These are phyloP conservation scores for Osmoderma eremita DNA, from an alignment of 2,888 invertebrate genomes.

Conservation along the genomic window DNA sequence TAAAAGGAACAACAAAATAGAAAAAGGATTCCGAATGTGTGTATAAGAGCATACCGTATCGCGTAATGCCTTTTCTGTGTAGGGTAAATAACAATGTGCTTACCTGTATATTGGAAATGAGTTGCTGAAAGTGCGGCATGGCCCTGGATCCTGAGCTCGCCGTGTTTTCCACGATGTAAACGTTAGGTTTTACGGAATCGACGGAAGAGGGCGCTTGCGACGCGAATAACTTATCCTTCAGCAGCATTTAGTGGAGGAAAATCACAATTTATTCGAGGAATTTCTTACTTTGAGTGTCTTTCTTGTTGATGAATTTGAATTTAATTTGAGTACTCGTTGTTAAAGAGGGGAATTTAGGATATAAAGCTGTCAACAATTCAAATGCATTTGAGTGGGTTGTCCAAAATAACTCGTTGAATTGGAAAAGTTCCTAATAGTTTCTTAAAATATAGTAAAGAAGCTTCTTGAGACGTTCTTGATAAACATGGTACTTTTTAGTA, in stretches of 20 bases:
- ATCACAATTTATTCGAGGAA: constrained; percentile 21
- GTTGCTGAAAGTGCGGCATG: constrained; percentile 76
- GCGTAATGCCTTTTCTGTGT: neutral
- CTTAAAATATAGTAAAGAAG: no score
- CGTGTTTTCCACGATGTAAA: constrained; percentile 60
- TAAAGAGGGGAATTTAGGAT: neutral
- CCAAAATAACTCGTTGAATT: neutral
- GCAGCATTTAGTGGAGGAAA: constrained; percentile 51
- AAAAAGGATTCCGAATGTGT: neutral
- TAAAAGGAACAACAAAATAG: neutral
- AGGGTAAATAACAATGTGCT: constrained; percentile 58
- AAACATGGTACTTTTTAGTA: no score
- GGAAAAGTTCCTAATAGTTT: no score
- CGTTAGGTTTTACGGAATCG: constrained; percentile 57
- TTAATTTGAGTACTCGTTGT: neutral
- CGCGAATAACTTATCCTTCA: constrained; percentile 59
- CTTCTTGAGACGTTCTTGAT: no score
- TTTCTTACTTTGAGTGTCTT: neutral
- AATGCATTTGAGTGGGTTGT: neutral
- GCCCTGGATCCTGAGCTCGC: constrained; percentile 67
- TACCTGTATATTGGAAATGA: constrained; percentile 79
- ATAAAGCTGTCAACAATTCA: neutral
- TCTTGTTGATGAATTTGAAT: neutral
- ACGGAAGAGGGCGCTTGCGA: constrained; percentile 59
- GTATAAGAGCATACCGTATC: neutral